A percentile compares a stretch with the other conserved stretches of the same genome.
These are phyloP conservation scores for Trogon surrucura DNA, from an alignment of 2,113 vertebrate genomes.

Conservation along the genomic window DNA sequence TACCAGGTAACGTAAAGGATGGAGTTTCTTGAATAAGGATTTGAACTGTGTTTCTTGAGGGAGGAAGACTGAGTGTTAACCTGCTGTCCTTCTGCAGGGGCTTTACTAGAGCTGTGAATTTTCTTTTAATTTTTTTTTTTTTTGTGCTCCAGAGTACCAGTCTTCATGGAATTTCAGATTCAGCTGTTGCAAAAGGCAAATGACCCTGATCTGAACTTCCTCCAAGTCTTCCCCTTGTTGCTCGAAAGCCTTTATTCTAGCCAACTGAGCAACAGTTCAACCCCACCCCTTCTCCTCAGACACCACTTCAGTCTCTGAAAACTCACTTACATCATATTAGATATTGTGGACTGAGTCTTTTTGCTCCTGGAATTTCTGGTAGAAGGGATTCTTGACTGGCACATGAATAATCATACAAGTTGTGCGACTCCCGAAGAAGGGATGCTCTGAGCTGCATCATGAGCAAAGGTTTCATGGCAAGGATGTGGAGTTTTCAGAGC, in stretches of 20 bases:
- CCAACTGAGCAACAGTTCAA: background rate
- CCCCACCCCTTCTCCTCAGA: background rate
- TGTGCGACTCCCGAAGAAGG: background rate
- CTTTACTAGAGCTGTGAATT: background rate
- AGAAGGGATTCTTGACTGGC: background rate
- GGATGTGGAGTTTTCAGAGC: background rate
- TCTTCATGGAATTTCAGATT: conserved; percentile 2
- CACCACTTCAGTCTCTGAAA: background rate
- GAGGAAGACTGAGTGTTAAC: background rate
- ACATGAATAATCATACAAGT: background rate
- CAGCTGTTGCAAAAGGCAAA: conserved; percentile 12
- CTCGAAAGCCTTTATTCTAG: background rate
- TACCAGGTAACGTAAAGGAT: background rate
- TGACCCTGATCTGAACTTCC: conserved; percentile 46
- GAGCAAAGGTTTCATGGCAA: background rate
- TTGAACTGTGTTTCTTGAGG: background rate
- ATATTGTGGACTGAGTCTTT: background rate
- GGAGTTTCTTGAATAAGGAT: background rate
- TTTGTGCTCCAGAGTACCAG: background rate
- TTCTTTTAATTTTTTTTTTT: background rate
- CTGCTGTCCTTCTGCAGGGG: background rate
- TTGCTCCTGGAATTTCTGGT: background rate
- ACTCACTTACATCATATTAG: rapidly evolving
- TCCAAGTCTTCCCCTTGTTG: conserved; percentile 17
- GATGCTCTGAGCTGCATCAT: background rate